Evolutionary conservation across 2,797 vertebrate species (phyloP).

Genomic region (Fistularia tabacaria): DNA sequence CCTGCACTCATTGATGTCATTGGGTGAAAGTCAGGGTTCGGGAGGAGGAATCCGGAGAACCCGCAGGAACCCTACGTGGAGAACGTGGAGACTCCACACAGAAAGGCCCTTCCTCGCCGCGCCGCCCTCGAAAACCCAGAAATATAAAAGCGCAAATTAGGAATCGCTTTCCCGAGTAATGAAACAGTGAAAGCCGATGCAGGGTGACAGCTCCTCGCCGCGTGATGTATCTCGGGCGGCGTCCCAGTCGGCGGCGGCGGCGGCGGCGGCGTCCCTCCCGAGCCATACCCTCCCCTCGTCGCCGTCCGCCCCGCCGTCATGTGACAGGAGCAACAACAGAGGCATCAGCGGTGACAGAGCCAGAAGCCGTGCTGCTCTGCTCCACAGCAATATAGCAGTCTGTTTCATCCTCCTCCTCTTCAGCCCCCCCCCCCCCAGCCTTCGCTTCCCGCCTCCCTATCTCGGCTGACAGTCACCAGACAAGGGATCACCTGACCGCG

Average conservation of each 20-base stretch:
- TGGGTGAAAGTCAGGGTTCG: too few species aligned
- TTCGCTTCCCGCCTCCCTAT: not conserved
- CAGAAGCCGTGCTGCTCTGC: slow-evolving; percentile 55
- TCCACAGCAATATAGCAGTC: slow-evolving; percentile 51
- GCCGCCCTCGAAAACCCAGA: too few species aligned
- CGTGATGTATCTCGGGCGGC: too few species aligned
- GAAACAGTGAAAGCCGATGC: not conserved
- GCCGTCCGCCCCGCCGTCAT: slow-evolving; percentile 38
- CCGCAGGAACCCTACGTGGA: too few species aligned
- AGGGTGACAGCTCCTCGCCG: slow-evolving; percentile 23
- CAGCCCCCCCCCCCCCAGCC: not conserved
- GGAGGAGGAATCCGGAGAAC: too few species aligned
- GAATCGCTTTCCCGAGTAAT: not conserved
- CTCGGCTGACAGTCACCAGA: not conserved
- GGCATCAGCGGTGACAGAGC: slow-evolving; percentile 43
- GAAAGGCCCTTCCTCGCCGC: too few species aligned
- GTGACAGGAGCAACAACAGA: slow-evolving; percentile 50
- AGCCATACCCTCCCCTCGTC: slow-evolving; percentile 21
- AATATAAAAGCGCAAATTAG: not conserved
- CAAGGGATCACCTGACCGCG: not conserved
- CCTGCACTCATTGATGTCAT: too few species aligned
- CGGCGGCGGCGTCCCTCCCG: slow-evolving; percentile 5
- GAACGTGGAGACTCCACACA: too few species aligned
- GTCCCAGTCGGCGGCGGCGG: too few species aligned
- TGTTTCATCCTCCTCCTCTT: slow-evolving; percentile 29